Conservation (phyloP, 1,140 invertebrate species). For the Drosophila kanapiae region DNA sequence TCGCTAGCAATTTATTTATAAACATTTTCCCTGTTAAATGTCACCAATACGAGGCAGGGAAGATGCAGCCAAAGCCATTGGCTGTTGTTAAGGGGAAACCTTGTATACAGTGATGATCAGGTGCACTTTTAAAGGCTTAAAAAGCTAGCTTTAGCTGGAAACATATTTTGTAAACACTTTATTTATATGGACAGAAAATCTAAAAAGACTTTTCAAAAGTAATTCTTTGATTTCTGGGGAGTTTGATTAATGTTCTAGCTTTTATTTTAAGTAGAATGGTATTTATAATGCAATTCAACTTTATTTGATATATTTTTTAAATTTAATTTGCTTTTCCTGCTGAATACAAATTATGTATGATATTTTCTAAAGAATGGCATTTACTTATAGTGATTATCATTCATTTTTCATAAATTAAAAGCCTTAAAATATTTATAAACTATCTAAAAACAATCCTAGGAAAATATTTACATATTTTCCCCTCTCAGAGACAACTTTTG, state of each 20-base stretch:
- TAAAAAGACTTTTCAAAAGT: neutral
- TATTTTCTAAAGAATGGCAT: neutral
- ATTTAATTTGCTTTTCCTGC: neutral
- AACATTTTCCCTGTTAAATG: constrained; percentile 69
- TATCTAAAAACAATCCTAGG: too few relatives aligned
- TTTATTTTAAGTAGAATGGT: neutral
- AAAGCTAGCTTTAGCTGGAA: constrained; percentile 11
- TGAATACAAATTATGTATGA: too few relatives aligned
- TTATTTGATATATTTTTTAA: neutral
- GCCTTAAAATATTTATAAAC: neutral
- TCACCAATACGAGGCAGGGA: constrained; percentile 17
- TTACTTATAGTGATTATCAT: neutral
- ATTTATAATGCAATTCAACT: too few relatives aligned
- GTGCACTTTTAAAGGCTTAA: neutral
- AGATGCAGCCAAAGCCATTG: neutral
- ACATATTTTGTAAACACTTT: neutral
- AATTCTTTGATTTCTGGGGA: neutral
- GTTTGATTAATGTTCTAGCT: neutral
- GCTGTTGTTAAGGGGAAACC: neutral
- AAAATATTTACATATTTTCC: neutral
- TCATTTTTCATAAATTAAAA: neutral
- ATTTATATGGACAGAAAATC: too few relatives aligned
- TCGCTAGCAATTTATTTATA: constrained; percentile 73
- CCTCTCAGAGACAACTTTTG: neutral
- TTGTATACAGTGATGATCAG: constrained; percentile 25